Evolutionary conservation across 1,140 invertebrate genomes (phyloP), one percentile per base, ranked within the genome.

Genomic region (Listronotus oregonensis): DNA sequence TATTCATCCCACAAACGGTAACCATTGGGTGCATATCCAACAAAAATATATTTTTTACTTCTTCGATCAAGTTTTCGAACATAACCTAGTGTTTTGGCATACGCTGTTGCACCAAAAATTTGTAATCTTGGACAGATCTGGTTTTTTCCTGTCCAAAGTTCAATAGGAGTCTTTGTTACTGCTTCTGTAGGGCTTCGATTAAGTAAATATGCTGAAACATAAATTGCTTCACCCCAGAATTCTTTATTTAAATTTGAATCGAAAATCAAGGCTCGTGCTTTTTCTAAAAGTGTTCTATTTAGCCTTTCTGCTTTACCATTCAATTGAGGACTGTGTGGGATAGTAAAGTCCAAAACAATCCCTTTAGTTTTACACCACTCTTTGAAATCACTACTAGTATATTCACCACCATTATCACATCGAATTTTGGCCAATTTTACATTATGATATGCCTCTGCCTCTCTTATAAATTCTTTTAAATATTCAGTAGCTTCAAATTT

Each of bases 231-330:
- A 40, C 59, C 71, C 74, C 75, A 78, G 49, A 78, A 61, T 43
- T 64, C 17, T 52, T 72, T 71, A 27, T 50, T 31, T 17, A 74
- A 34, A 17, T 70, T 57, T 27, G 71, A 55, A 6, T 73, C 70
- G 37, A 67, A 60, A 14, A 82, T 43, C 50, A 81, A 54, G 11
- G 73, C 67, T 67, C 78, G 64, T 7, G 76, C 73, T 62, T 67
- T 73, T 8, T 79, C 70, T 5, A 73, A 50, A 0, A 81, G 14
- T 0, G 73, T 78, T 55, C 78, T 27, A 55, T 81, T 81, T 6
- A 72, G 63, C 21, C 80, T 64, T 67, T 82, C 80, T 5, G 75
- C 69, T n/a, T 71, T 58, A 32, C 79, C 79, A 73, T 82, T 82
- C 58, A 73, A 60, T 60, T 78, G 64, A 42, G 80, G 75, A 10